Conservation (phyloP, 2,888 invertebrate genomes). For the Cheilosia vulpina region DNA sequence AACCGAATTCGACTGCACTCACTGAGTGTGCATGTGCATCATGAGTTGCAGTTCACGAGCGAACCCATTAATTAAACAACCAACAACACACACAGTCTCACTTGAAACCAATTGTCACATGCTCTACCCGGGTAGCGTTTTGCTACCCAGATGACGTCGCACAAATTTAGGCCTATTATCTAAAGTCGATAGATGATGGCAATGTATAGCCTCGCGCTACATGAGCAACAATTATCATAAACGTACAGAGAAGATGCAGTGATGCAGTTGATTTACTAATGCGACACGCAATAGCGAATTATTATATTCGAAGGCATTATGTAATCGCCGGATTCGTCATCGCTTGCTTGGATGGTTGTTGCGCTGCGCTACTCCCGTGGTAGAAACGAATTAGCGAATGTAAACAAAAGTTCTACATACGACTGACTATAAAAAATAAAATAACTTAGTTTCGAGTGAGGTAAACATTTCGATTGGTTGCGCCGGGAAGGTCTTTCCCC, state of each 20-base stretch:
- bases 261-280: conserved; percentile 53
- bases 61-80: conserved; percentile 27
- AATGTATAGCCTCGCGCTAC: conserved; percentile 9
- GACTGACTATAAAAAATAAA: neutral
- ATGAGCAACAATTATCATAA: conserved; percentile 55
- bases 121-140: neutral
- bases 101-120: neutral
- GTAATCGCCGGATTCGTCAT: conserved; percentile 62
- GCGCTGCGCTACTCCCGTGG: conserved; percentile 9
- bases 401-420: conserved; percentile 45
- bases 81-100: neutral
- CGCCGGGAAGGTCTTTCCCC: conserved; percentile 7
- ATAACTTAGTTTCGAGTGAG: neutral
- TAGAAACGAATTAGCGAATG: conserved; percentile 44
- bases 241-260: conserved; percentile 51
- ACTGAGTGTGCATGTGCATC: neutral
- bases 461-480: conserved; percentile 22
- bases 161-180: conserved; percentile 58
- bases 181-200: conserved; percentile 37
- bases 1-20: conserved; percentile 13
- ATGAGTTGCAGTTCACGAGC: neutral
- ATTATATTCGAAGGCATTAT: conserved; percentile 44
- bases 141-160: conserved; percentile 36
- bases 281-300: conserved; percentile 49
- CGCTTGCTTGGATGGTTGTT: conserved; percentile 24